Base-by-base conservation (phyloP, 2,888 invertebrate species). In the Eulithis testata region DNA sequence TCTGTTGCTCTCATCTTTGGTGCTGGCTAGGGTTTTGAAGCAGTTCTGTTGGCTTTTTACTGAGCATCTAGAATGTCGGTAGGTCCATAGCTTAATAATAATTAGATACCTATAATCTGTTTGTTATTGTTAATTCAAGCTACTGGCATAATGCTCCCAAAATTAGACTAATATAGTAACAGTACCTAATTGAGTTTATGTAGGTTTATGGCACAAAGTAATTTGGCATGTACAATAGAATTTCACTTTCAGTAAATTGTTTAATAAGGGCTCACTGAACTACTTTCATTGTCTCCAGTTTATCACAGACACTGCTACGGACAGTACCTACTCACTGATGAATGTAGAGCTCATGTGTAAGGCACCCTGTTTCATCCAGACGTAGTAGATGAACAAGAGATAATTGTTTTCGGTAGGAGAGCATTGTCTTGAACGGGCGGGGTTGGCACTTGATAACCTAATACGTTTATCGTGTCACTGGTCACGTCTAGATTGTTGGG, bases 21-120 rank as follows among this genome's bases (percentile, higher is more conserved):
- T 60, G 47, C 65, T 40, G 36, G 68, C 62, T 43, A 72, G 47
- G 27, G 62, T 76, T 62, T 76, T 78, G 60, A 77, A 72, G 66
- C 50, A 64, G 9, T 66, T 68, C n/a, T 71, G 67, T 60, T 77
- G 76, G 11, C 69, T 62, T 81, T 68, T 62, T 81, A 68, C 11
- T 61, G 37, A 12, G 40, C 68, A 71, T 60, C 66, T 64, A 57
- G 43, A 59, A 44, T 31, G 31, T 31, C 31, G 31, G 5, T 31
- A 3, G 31, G 31, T 31, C 31, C 31, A 31, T 21, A 21, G 21
- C 21, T 21, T 21, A 21, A 21, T 21, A 21, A 21, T 21, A 21
- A 21, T 21, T 21, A 21, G 21, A 2, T 21, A 21, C 21, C 21
- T 21, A 21, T 21, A 21, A 21, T 21, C 21, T 21, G 21, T 21